phyloP scores from a whole-genome alignment of 1,140 invertebrate genomes.

The Epicauta chinensis region DNA sequence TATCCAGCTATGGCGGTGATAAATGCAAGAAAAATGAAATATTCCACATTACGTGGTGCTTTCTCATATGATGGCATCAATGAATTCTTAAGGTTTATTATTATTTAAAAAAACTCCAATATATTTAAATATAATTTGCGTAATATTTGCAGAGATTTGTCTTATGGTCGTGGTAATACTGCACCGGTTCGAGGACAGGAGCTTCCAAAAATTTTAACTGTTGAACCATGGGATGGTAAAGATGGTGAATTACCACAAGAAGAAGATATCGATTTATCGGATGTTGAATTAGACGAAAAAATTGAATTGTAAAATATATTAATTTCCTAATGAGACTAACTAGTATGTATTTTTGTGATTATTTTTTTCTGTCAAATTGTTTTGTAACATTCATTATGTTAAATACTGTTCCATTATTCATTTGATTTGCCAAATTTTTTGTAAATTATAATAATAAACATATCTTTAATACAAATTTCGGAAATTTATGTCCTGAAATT shows the following conservation, averaged over 20 bases:
- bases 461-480: no score
- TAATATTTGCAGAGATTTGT: constrained; percentile 69
- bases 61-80: constrained; percentile 89
- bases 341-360: no score
- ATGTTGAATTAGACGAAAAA: constrained; percentile 81
- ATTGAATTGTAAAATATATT: constrained; percentile 71
- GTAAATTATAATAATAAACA: no score
- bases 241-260: constrained; percentile 84
- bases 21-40: constrained; percentile 96
- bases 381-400: no score
- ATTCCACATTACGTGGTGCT: constrained; percentile 85
- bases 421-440: no score
- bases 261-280: constrained; percentile 90
- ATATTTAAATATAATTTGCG: neutral
- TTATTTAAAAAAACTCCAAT: neutral
- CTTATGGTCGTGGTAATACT: constrained; percentile 90
- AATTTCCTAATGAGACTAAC: no score
- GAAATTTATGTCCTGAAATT: no score
- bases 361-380: no score
- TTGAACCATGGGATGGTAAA: constrained; percentile 93
- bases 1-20: constrained; percentile 94
- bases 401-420: no score
- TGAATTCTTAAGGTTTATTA: constrained; percentile 34
- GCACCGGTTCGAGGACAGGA: constrained; percentile 79
- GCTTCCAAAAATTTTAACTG: constrained; percentile 69